A percentile compares a stretch with the other conserved stretches of the same genome.
phyloP scores from a whole-genome alignment of 2,797 vertebrate species.

The Micrastur ruficollis region DNA sequence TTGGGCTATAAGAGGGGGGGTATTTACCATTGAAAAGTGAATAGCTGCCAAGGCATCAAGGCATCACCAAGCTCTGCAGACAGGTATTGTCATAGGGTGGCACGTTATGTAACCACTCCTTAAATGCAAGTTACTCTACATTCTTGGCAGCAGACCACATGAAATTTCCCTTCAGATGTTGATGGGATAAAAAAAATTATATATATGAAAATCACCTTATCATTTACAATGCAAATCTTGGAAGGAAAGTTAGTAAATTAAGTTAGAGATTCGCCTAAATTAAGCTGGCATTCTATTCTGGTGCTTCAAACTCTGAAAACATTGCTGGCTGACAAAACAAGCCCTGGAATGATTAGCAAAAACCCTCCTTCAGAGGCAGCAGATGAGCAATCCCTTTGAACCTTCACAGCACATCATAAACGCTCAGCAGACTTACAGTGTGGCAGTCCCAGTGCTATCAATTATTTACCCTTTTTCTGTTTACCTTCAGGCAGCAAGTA shows the following conservation, averaged over 20 bases:
- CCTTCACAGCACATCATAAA: constrained; percentile 60
- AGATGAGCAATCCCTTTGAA: constrained; percentile 62
- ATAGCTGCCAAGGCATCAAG: not conserved
- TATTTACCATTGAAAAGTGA: not conserved
- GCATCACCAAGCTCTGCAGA: not conserved
- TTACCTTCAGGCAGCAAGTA: constrained; percentile 84
- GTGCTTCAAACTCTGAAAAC: constrained; percentile 48
- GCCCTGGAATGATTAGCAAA: constrained; percentile 54
- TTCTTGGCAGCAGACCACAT: constrained; percentile 57
- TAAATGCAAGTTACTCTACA: constrained; percentile 5
- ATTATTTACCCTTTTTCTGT: constrained; percentile 86
- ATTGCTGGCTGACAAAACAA: constrained; percentile 54
- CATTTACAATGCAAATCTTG: constrained; percentile 66
- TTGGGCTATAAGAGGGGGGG: not conserved
- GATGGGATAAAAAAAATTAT: not conserved
- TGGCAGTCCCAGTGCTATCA: constrained; percentile 80
- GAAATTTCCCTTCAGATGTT: constrained; percentile 60
- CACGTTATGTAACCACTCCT: constrained; percentile 33
- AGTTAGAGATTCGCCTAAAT: constrained; percentile 58
- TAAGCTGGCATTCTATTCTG: constrained; percentile 56
- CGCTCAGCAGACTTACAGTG: constrained; percentile 74
- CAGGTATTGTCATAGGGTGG: constrained; percentile 14
- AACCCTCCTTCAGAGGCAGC: constrained; percentile 41
- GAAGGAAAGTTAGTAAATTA: constrained; percentile 56
- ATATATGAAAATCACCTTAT: constrained; percentile 58